A percentile compares a stretch with the other conserved stretches of the same genome.
phyloP scores from a whole-genome alignment of 2,888 invertebrate species.

The Apamea sordens region DNA sequence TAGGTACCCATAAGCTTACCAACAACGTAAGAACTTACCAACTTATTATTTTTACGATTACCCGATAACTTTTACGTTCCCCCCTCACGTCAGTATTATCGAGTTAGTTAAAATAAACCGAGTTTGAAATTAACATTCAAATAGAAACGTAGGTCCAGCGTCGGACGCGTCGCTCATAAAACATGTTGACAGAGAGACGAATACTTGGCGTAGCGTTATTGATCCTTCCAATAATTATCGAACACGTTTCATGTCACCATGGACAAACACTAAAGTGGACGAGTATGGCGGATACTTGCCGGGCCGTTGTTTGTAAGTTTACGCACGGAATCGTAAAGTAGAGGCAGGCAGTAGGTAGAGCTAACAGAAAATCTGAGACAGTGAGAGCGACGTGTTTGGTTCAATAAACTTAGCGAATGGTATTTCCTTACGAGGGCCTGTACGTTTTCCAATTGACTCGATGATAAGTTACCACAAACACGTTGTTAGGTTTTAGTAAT shows the following conservation, averaged over 20 bases:
- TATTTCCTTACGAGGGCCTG: conserved; percentile 67
- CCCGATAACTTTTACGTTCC: conserved; percentile 53
- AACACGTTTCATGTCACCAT: conserved; percentile 90
- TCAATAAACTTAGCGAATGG: conserved; percentile 67
- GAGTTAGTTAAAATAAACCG: conserved; percentile 81
- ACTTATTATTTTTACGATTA: conserved; percentile 34
- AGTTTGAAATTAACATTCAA: conserved; percentile 87
- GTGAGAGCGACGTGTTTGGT: conserved; percentile 77
- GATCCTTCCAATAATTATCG: conserved; percentile 91
- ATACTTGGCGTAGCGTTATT: conserved; percentile 88
- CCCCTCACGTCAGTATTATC: conserved; percentile 67
- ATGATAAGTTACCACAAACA: conserved; percentile 37
- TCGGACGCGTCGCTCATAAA: conserved; percentile 85
- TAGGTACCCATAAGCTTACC: background rate
- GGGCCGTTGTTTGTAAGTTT: conserved; percentile 85
- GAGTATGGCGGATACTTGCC: conserved; percentile 83
- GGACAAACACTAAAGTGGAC: conserved; percentile 87
- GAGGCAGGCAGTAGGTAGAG: conserved; percentile 87
- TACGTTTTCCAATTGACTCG: conserved; percentile 61
- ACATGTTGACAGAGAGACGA: conserved; percentile 86
- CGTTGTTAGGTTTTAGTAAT: conserved; percentile 25
- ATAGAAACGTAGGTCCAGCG: conserved; percentile 84
- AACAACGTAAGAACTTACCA: background rate
- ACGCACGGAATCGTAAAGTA: conserved; percentile 86
- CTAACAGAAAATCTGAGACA: conserved; percentile 84